phyloP scores from a whole-genome alignment of 2,797 vertebrate genomes.

The Acanthis flammea region DNA sequence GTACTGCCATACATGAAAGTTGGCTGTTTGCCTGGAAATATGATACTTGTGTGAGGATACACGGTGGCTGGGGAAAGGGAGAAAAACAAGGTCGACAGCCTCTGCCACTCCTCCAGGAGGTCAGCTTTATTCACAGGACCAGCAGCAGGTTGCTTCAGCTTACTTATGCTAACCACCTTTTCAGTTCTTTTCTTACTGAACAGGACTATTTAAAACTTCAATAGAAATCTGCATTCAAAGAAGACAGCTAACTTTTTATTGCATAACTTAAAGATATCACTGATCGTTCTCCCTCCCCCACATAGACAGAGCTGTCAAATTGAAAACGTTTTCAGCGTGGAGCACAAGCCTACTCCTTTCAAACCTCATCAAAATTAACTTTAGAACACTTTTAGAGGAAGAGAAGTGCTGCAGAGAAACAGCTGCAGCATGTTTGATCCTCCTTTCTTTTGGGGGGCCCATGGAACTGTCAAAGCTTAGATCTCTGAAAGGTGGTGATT shows the following conservation, averaged over 20 bases:
- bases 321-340: slow-evolving; percentile 37
- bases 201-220: slow-evolving; percentile 49
- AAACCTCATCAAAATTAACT: slow-evolving; percentile 64
- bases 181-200: not conserved
- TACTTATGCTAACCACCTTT: slow-evolving; percentile 1
- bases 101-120: not conserved
- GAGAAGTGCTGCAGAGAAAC: slow-evolving; percentile 42
- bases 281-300: slow-evolving; percentile 62
- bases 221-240: slow-evolving; percentile 60
- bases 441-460: not conserved
- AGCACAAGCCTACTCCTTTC: slow-evolving; percentile 64
- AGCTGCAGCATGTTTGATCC: not conserved
- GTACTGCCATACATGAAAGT: not conserved
- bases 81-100: slow-evolving; percentile 2
- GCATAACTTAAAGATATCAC: slow-evolving; percentile 69
- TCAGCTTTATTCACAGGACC: slow-evolving; percentile 27
- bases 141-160: slow-evolving; percentile 5
- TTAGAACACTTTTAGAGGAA: slow-evolving; percentile 32
- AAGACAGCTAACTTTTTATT: slow-evolving; percentile 65
- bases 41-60: not conserved
- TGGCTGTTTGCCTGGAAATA: not conserved
- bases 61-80: not conserved
- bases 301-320: slow-evolving; percentile 64
- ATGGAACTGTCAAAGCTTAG: not conserved
- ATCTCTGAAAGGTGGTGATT: not conserved